These are phyloP conservation scores for Metopia argyrocephala DNA, from an alignment of 2,888 invertebrate species.

Conservation along the genomic window DNA sequence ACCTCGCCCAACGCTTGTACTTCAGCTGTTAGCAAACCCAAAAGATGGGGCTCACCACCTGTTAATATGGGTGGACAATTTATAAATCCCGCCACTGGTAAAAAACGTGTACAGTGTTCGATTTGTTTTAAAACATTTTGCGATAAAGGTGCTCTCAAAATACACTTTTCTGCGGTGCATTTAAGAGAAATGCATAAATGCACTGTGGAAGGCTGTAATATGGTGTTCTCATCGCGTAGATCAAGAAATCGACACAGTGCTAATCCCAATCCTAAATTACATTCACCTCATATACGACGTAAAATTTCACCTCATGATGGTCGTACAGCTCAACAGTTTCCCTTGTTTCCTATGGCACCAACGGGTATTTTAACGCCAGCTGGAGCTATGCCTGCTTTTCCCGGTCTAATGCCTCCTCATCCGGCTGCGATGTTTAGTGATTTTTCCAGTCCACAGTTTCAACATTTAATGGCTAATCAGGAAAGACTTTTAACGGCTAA, in stretches of 20 bases:
- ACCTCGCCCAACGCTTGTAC: slow-evolving; percentile 66
- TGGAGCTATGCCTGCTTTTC: slow-evolving; percentile 82
- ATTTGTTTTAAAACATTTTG: slow-evolving; percentile 99
- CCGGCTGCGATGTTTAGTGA: slow-evolving; percentile 71
- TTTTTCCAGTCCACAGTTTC: slow-evolving; percentile 61
- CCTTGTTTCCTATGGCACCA: slow-evolving; percentile 83
- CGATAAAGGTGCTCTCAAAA: slow-evolving; percentile 99
- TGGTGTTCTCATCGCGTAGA: slow-evolving; percentile 98
- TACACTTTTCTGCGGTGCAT: slow-evolving; percentile 98
- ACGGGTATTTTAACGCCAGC: slow-evolving; percentile 77
- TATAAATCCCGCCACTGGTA: slow-evolving; percentile 93
- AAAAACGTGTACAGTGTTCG: slow-evolving; percentile 97
- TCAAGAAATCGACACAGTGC: slow-evolving; percentile 97
- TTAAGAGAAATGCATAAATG: slow-evolving; percentile 99
- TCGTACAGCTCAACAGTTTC: slow-evolving; percentile 86
- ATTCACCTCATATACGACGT: slow-evolving; percentile 94
- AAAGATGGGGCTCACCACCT: slow-evolving; percentile 85
- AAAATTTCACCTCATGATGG: slow-evolving; percentile 96
- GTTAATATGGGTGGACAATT: slow-evolving; percentile 91
- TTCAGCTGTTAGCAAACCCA: slow-evolving; percentile 72
- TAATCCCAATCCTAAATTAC: slow-evolving; percentile 97
- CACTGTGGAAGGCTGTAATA: slow-evolving; percentile 97
- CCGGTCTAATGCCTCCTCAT: slow-evolving; percentile 74
- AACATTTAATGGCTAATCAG: slow-evolving; percentile 68
- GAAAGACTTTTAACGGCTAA: slow-evolving; percentile 55